Evolutionary conservation across 1,140 invertebrate genomes (phyloP).

Genomic region (Colletes gigas): DNA sequence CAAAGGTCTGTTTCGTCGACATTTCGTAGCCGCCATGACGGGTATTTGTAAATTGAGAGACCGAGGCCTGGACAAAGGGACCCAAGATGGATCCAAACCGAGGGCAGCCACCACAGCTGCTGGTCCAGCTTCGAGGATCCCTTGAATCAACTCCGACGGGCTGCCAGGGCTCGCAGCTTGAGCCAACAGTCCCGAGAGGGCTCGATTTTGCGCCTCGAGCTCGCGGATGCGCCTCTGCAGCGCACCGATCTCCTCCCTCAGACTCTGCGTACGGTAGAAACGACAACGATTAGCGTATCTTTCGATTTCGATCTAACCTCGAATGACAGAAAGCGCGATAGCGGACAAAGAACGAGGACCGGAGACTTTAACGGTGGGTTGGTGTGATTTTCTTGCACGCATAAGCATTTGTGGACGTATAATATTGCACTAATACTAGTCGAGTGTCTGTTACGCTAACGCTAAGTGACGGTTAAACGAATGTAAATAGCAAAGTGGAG

Average conservation of each 20-base stretch:
- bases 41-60: slow-evolving; percentile 85
- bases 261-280: slow-evolving; percentile 78
- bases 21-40: slow-evolving; percentile 79
- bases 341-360: slow-evolving; percentile 26
- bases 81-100: slow-evolving; percentile 83
- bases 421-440: not conserved
- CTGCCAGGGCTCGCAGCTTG: slow-evolving; percentile 84
- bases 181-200: slow-evolving; percentile 84
- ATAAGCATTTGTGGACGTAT: slow-evolving; percentile 6
- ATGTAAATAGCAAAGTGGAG: not conserved
- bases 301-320: too few species aligned
- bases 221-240: slow-evolving; percentile 85
- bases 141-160: slow-evolving; percentile 71
- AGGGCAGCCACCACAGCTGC: slow-evolving; percentile 71
- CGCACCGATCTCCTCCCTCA: slow-evolving; percentile 85
- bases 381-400: too few species aligned
- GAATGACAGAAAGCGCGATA: slow-evolving; percentile 50
- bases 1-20: slow-evolving; percentile 73
- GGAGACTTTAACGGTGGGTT: not conserved
- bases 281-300: not conserved
- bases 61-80: slow-evolving; percentile 84
- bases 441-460: not conserved
- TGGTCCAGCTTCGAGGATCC: slow-evolving; percentile 73
- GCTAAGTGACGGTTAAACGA: not conserved
- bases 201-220: slow-evolving; percentile 86